These are phyloP conservation scores for Muscina levida DNA, from an alignment of 2,888 invertebrate species.

Conservation along the genomic window DNA sequence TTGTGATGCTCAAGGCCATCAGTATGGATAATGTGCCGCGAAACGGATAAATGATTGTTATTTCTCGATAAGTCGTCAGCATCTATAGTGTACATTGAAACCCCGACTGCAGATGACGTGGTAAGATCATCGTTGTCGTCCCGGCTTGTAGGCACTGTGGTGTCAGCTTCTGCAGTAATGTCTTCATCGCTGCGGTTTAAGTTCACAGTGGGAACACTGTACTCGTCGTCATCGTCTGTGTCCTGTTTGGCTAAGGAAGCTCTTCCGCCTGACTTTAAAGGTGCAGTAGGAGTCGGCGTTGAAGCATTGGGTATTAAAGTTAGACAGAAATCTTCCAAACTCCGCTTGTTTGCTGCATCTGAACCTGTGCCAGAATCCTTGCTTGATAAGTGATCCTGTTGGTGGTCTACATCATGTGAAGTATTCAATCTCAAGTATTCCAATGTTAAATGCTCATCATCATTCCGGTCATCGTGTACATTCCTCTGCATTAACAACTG, in stretches of 20 bases:
- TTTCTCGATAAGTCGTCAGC: conserved; percentile 42
- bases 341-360: conserved; percentile 77
- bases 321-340: conserved; percentile 74
- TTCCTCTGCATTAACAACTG: conserved; percentile 70
- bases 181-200: not conserved
- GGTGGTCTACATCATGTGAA: conserved; percentile 69
- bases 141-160: not conserved
- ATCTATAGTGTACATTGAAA: conserved; percentile 68
- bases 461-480: conserved; percentile 42
- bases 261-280: conserved; percentile 46
- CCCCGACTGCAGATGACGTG: conserved; percentile 70
- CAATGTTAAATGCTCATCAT: conserved; percentile 68
- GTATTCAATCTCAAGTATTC: conserved; percentile 71
- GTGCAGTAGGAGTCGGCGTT: conserved; percentile 44
- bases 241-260: conserved; percentile 59
- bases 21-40: not conserved
- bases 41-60: conserved; percentile 59
- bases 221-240: conserved; percentile 64
- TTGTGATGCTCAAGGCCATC: not conserved
- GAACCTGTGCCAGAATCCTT: conserved; percentile 78
- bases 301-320: conserved; percentile 57
- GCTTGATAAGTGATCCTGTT: conserved; percentile 76
- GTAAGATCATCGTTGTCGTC: conserved; percentile 71
- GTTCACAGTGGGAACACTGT: conserved; percentile 33
- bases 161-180: conserved; percentile 32